Conservation (phyloP, 2,888 invertebrate genomes). For the Chrysomela aeneicollis region DNA sequence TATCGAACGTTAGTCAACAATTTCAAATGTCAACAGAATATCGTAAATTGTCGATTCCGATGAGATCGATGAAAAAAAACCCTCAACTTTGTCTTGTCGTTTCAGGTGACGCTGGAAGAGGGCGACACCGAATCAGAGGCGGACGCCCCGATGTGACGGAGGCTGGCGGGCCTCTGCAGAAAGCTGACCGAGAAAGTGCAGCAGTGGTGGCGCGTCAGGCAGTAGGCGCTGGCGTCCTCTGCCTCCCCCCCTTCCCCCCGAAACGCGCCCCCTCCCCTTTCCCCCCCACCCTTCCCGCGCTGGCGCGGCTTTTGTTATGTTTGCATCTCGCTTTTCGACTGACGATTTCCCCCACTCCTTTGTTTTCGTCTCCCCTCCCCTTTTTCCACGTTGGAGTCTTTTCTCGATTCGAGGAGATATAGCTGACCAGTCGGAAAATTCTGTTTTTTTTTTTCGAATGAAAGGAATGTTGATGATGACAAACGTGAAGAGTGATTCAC, state of each 20-base stretch:
- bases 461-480: not conserved
- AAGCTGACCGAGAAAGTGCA: slow-evolving; percentile 85
- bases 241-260: slow-evolving; percentile 19
- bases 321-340: slow-evolving; percentile 57
- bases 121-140: slow-evolving; percentile 64
- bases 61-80: too few species aligned
- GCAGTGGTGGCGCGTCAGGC: slow-evolving; percentile 88
- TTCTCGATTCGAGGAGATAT: not conserved
- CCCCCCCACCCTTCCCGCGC: slow-evolving; percentile 53
- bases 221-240: slow-evolving; percentile 60
- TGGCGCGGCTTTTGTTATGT: slow-evolving; percentile 59
- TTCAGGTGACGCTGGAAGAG: slow-evolving; percentile 81
- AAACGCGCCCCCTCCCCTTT: slow-evolving; percentile 29
- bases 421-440: slow-evolving; percentile 48
- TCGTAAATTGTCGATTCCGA: too few species aligned
- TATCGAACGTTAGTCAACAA: too few species aligned
- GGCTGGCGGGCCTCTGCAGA: slow-evolving; percentile 88
- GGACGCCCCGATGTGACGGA: slow-evolving; percentile 89
- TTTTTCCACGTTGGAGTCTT: not conserved
- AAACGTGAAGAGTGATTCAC: slow-evolving; percentile 4
- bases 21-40: too few species aligned
- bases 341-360: slow-evolving; percentile 48
- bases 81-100: not conserved
- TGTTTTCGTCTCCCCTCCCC: not conserved
- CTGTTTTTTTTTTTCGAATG: too few species aligned